phyloP scores from a whole-genome alignment of 2,888 invertebrate species.

The Punctoribates punctum region DNA sequence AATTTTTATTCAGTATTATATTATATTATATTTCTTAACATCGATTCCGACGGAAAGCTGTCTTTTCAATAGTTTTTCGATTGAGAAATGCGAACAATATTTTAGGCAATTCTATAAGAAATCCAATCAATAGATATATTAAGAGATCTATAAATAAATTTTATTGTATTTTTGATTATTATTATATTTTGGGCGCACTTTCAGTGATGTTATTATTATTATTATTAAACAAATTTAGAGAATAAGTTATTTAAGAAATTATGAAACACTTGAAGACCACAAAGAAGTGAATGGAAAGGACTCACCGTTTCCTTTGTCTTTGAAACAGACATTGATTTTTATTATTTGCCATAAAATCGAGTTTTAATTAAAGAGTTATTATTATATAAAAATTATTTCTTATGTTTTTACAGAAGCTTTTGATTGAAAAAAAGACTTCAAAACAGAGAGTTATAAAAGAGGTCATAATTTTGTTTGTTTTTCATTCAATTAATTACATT shows the following conservation, averaged over 20 bases:
- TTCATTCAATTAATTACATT: not conserved
- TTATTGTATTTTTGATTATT: not conserved
- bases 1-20: not conserved
- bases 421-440: not conserved
- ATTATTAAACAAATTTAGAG: not conserved
- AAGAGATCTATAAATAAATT: not conserved
- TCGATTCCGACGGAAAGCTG: too few relatives aligned
- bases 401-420: not conserved
- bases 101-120: not conserved
- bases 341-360: conserved; percentile 10
- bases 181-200: conserved; percentile 32
- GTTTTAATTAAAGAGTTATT: not conserved
- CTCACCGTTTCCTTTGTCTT: too few relatives aligned
- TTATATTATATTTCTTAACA: not conserved
- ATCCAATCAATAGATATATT: not conserved
- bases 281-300: not conserved
- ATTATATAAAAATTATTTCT: not conserved
- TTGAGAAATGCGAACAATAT: conserved; percentile 1
- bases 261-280: not conserved
- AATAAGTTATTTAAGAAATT: not conserved
- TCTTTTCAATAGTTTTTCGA: not conserved
- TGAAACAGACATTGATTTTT: not conserved
- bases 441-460: too few relatives aligned
- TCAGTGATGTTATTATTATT: conserved; percentile 15
- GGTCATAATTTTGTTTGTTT: conserved; percentile 18